phyloP scores from a whole-genome alignment of 2,113 vertebrate species.

The Phalacrocorax pelagicus region DNA sequence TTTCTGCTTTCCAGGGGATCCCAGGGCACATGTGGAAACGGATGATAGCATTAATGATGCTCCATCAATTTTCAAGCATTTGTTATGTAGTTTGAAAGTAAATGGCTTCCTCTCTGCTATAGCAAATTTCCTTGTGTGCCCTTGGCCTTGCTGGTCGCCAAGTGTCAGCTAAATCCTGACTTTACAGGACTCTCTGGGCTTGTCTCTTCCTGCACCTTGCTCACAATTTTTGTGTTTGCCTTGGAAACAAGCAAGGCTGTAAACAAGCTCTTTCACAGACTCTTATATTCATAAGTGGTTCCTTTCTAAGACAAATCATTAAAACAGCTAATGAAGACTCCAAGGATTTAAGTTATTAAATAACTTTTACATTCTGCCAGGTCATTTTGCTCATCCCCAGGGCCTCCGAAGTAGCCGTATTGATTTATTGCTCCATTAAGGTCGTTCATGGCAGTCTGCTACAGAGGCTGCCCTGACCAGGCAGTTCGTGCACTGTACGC shows the following conservation, averaged over 20 bases:
- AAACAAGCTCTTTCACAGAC: background rate
- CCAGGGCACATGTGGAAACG: background rate
- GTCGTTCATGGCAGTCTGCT: background rate
- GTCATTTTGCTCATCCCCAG: background rate
- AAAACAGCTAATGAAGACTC: background rate
- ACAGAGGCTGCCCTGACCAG: background rate
- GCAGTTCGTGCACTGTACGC: background rate
- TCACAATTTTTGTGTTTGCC: background rate
- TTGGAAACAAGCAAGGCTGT: background rate
- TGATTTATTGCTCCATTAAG: background rate
- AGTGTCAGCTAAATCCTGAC: background rate
- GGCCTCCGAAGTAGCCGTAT: background rate
- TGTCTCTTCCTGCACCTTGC: background rate
- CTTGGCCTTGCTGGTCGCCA: background rate
- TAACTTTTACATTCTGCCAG: background rate
- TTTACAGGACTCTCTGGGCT: background rate
- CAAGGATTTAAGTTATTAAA: background rate
- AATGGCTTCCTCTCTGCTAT: fast-evolving
- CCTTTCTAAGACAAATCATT: background rate
- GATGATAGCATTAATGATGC: background rate
- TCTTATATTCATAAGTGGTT: fast-evolving
- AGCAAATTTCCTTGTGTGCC: fast-evolving
- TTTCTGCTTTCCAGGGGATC: background rate
- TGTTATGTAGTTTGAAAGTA: fast-evolving
- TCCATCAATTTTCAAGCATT: background rate